Evolutionary conservation across 1,140 invertebrate genomes (phyloP), one percentile per base, ranked within the genome.

Genomic region (Paralvinella palmiformis): DNA sequence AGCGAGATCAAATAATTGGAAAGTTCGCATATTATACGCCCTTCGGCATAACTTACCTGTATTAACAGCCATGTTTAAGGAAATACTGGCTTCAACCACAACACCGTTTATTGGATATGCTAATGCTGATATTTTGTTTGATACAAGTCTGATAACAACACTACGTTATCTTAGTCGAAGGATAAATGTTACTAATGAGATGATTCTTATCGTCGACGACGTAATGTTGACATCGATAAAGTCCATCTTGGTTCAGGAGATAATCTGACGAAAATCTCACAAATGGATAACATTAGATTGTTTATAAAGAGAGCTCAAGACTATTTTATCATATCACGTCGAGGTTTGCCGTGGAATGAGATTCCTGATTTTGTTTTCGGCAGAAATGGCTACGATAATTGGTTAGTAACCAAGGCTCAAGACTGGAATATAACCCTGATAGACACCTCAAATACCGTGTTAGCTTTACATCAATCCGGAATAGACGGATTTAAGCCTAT

Each of bases 381-480:
- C 24, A 29, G 62, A 10, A 36, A 22, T 27, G 62, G 62, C 6
- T 63, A 63, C 62, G 62, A 63, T 33, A 63, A 63, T 29, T 63
- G 62, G 62, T 36, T 63, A 6, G 62, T 63, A 24, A 55, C 64
- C 29, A 64, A 68, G 58, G 61, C 71, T 6, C 59, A 64, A 20
- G 56, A 63, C 41, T 22, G 50, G 24, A 64, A 71, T 22, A 29
- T 67, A 27, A 55, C 58, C 45, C 66, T 71, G 13, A 66, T 74
- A 37, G 73, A 73, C 52, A 53, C 60, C 4, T 64, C 73, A 37
- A 59, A 61, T n/a, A 72, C 73, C 1, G 10, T 72, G 10, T 58
- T 68, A 4, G 73, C 73, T 7, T 64, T 73, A 6, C 73, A 74
- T 44, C 73, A 73, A 48, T 73, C 71, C 0, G 71, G 70, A 27